A percentile compares a stretch with the other conserved stretches of the same genome.
Evolutionary conservation across 2,797 vertebrate species (phyloP).

Genomic region (Bradypodion pumilum): DNA sequence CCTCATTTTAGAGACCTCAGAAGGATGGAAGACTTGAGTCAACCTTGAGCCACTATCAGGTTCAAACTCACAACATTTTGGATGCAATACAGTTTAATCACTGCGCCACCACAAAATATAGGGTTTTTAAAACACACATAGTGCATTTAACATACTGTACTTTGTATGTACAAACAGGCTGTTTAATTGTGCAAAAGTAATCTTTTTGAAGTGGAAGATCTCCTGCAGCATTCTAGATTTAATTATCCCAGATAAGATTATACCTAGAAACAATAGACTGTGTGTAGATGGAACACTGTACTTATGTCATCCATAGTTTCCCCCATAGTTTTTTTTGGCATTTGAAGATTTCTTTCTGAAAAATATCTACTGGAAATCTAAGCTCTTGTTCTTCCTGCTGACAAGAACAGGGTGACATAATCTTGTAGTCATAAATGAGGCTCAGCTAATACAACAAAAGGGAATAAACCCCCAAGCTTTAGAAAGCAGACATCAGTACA

Average conservation of each 20-base stretch:
- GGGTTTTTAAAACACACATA: no score
- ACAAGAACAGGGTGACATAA: background rate
- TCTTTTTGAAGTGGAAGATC: background rate
- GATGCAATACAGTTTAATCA: no score
- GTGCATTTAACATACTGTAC: no score
- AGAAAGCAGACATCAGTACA: background rate
- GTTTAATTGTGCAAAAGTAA: background rate
- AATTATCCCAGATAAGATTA: background rate
- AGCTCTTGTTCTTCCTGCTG: background rate
- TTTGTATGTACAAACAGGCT: no score
- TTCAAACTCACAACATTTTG: no score
- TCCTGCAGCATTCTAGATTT: background rate
- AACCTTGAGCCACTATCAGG: no score
- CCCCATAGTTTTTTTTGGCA: no score
- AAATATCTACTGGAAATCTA: background rate
- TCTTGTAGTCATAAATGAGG: background rate
- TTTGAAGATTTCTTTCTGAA: background rate
- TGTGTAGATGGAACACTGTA: background rate
- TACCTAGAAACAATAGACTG: no score
- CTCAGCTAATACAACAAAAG: background rate
- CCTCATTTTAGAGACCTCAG: no score
- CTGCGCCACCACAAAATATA: no score
- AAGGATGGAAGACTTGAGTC: no score
- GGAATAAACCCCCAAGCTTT: background rate
- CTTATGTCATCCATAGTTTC: no score